phyloP scores from a whole-genome alignment of 2,797 vertebrate species.

The Megalops cyprinoides region DNA sequence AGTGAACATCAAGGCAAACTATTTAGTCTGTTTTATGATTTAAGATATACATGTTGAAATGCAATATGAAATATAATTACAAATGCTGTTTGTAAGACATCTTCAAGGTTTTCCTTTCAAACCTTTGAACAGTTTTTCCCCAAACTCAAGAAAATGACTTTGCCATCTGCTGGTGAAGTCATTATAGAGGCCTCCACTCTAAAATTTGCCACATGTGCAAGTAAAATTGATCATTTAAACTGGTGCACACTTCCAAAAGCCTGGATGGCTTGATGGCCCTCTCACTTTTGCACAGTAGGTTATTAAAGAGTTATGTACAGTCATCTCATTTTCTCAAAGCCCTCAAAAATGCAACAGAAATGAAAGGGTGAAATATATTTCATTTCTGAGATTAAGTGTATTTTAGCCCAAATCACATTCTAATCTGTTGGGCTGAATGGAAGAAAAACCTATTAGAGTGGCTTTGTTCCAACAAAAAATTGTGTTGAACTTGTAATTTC shows the following conservation, averaged over 20 bases:
- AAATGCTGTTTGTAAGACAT: neutral
- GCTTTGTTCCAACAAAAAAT: neutral
- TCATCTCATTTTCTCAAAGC: slow-evolving; percentile 25
- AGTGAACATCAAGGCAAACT: neutral
- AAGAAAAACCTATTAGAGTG: neutral
- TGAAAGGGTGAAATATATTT: neutral
- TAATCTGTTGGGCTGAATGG: neutral
- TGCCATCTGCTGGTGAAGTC: slow-evolving; percentile 19
- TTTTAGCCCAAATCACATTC: neutral
- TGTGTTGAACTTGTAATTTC: neutral
- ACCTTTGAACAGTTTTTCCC: slow-evolving; percentile 13
- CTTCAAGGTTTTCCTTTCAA: slow-evolving; percentile 14
- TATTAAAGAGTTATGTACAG: slow-evolving; percentile 33
- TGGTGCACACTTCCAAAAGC: slow-evolving; percentile 24
- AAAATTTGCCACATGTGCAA: slow-evolving; percentile 32
- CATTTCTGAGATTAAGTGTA: neutral
- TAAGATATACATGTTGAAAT: neutral
- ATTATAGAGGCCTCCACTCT: slow-evolving; percentile 31
- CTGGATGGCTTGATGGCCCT: slow-evolving; percentile 19
- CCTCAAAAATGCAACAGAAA: slow-evolving; percentile 19
- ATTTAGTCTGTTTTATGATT: neutral
- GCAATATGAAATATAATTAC: neutral
- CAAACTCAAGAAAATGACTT: slow-evolving; percentile 31
- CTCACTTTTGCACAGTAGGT: slow-evolving; percentile 9
- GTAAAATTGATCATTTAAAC: slow-evolving; percentile 41